A percentile compares a stretch with the other conserved stretches of the same genome.
These are phyloP conservation scores for Drosophila murphyi DNA, from an alignment of 1,140 invertebrate species.

Conservation along the genomic window DNA sequence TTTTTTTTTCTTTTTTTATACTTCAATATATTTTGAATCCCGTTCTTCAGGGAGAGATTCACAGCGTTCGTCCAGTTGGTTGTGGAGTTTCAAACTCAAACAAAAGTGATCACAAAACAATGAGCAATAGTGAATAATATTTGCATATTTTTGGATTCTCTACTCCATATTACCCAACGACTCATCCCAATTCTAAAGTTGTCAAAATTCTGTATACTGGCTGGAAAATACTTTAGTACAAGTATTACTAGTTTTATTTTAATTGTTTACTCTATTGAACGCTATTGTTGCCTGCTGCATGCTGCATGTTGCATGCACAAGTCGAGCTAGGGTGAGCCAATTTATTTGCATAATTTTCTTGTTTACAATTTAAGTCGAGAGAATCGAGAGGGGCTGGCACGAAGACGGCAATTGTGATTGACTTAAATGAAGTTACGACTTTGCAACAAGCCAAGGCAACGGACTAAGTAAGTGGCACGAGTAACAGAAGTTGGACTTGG, in stretches of 20 bases:
- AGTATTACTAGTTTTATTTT: conserved; percentile 4
- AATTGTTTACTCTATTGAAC: conserved; percentile 25
- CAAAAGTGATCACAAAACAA: no score
- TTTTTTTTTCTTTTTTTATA: no score
- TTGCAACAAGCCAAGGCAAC: conserved; percentile 49
- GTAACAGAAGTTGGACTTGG: conserved; percentile 62
- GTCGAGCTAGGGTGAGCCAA: conserved; percentile 47
- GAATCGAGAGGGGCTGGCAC: conserved; percentile 18
- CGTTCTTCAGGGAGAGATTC: no score
- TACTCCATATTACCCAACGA: no score
- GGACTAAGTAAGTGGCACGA: conserved; percentile 53
- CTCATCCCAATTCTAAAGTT: no score
- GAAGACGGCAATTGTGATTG: conserved; percentile 61
- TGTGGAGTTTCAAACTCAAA: no score
- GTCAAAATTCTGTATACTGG: no score
- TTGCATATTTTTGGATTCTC: no score
- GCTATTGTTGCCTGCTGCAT: not conserved
- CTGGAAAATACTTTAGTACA: not conserved
- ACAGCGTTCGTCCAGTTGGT: no score
- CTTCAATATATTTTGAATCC: no score
- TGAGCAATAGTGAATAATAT: no score
- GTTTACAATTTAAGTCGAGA: conserved; percentile 72
- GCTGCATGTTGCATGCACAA: conserved; percentile 25
- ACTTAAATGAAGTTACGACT: conserved; percentile 83
- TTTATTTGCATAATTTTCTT: conserved; percentile 82